phyloP scores from a whole-genome alignment of 2,113 vertebrate species.

The Oxyura jamaicensis region DNA sequence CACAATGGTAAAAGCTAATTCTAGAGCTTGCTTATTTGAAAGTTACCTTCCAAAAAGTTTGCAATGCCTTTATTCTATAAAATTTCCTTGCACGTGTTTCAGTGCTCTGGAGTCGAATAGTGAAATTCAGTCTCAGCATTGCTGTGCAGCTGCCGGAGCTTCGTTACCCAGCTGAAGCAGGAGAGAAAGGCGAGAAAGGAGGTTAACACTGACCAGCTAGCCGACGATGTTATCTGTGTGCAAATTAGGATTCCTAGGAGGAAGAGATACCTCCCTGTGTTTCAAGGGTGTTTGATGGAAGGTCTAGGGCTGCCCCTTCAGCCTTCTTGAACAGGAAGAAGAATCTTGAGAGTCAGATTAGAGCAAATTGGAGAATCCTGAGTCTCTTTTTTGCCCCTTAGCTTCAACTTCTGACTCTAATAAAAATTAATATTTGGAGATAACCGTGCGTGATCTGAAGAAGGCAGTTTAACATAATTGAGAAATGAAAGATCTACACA shows the following conservation, averaged over 20 bases:
- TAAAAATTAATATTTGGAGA: background rate
- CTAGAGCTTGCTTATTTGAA: background rate
- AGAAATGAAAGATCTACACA: background rate
- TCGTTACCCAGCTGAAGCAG: background rate
- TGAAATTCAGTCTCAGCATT: background rate
- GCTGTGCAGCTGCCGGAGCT: background rate
- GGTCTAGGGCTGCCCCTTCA: background rate
- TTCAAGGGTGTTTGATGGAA: background rate
- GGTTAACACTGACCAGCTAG: background rate
- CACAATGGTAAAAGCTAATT: background rate
- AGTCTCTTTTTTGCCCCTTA: background rate
- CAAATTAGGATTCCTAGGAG: background rate
- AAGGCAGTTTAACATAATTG: background rate
- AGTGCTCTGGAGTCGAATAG: background rate
- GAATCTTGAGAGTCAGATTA: background rate
- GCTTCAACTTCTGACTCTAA: background rate
- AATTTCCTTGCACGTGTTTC: background rate
- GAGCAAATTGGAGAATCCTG: background rate
- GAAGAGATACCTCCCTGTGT: background rate
- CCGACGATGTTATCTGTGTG: background rate
- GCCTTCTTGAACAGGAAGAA: background rate
- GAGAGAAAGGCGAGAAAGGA: background rate
- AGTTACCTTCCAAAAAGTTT: background rate
- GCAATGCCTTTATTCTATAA: background rate
- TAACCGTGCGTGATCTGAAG: background rate